Conservation (phyloP, 2,797 vertebrate genomes). For the Spinibarbus caldwelli region DNA sequence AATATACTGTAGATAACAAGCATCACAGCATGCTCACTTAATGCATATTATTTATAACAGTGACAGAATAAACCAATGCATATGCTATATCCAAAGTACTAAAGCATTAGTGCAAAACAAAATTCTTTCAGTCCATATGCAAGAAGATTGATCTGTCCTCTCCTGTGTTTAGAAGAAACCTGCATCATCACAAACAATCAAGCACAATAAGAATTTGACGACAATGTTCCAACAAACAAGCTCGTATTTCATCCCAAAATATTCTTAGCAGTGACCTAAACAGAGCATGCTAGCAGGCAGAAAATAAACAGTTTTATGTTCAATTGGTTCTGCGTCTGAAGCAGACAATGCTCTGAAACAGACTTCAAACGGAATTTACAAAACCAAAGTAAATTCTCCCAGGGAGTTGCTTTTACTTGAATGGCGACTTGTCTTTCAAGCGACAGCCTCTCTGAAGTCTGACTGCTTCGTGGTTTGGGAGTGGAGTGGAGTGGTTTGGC, state of each 20-base stretch:
- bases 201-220: background rate
- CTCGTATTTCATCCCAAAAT: conserved; percentile 1
- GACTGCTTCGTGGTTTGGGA: conserved; percentile 12
- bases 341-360: conserved; percentile 27
- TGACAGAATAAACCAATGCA: background rate
- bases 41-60: background rate
- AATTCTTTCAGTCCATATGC: background rate
- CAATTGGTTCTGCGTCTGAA: conserved; percentile 16
- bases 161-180: background rate
- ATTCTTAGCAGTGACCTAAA: background rate
- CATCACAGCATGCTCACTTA: background rate
- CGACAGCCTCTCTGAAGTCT: background rate
- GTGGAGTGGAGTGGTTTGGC: conserved; percentile 18
- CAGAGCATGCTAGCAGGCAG: background rate
- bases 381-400: conserved; percentile 37
- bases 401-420: conserved; percentile 25
- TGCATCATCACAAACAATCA: background rate
- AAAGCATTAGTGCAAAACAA: background rate
- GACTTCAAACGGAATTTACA: conserved; percentile 24
- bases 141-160: background rate
- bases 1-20: background rate
- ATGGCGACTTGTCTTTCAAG: conserved; percentile 25
- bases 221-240: background rate
- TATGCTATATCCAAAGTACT: background rate
- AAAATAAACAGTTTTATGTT: conserved; percentile 10